Evolutionary conservation across 1,140 invertebrate species (phyloP).

Genomic region (Himalopsyche phryganea): DNA sequence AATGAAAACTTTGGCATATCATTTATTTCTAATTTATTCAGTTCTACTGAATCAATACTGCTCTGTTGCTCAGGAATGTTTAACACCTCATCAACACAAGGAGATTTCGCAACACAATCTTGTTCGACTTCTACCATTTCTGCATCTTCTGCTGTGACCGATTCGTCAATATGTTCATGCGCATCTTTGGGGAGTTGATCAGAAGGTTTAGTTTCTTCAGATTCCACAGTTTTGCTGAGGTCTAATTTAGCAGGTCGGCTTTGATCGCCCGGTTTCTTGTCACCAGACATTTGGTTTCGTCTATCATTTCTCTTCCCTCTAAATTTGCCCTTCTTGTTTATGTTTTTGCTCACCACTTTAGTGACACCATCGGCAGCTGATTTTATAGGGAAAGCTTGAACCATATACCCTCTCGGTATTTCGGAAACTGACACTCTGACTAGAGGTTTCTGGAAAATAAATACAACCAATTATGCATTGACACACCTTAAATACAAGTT

Average conservation of each 20-base stretch:
- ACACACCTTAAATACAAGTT: no score
- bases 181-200: no score
- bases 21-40: constrained; percentile 9
- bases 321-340: constrained; percentile 37
- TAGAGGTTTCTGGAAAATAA: constrained; percentile 50
- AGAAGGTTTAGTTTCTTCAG: no score
- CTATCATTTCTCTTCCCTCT: constrained; percentile 17
- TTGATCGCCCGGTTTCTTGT: not conserved
- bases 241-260: not conserved
- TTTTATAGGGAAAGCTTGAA: constrained; percentile 21
- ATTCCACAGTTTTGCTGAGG: no score
- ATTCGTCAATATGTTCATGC: no score
- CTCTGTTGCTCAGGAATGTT: no score
- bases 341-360: constrained; percentile 39
- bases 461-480: constrained; percentile 7
- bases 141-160: no score
- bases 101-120: no score
- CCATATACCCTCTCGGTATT: constrained; percentile 44
- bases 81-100: no score
- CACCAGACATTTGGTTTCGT: constrained; percentile 2
- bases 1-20: not conserved
- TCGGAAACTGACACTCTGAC: constrained; percentile 54
- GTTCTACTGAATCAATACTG: constrained; percentile 5
- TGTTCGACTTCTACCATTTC: no score
- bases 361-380: constrained; percentile 37